Conservation (phyloP, 2,113 vertebrate species). For the Phyllostomus hastatus region DNA sequence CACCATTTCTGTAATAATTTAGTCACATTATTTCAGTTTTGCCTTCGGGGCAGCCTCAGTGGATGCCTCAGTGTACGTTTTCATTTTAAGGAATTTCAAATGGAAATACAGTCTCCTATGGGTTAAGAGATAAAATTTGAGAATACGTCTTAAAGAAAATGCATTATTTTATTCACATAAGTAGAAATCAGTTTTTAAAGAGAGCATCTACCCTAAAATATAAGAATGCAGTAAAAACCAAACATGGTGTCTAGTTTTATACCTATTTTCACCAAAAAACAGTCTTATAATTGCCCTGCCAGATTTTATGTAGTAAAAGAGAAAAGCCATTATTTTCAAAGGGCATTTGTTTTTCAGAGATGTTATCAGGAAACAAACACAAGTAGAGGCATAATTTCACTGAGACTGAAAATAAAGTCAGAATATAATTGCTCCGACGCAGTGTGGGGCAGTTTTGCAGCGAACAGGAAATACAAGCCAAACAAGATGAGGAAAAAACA, state of each 20-base stretch:
- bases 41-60: slow-evolving; percentile 18
- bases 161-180: slow-evolving; percentile 25
- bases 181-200: slow-evolving; percentile 36
- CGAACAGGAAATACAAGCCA: not conserved
- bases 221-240: not conserved
- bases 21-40: slow-evolving; percentile 25
- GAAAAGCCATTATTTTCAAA: slow-evolving; percentile 52
- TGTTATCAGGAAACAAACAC: slow-evolving; percentile 1
- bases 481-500: not conserved
- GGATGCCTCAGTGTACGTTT: slow-evolving; percentile 18
- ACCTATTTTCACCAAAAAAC: not conserved
- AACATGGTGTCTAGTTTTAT: not conserved
- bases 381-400: not conserved
- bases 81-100: slow-evolving; percentile 31
- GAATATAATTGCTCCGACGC: not conserved
- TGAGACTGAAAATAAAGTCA: not conserved
- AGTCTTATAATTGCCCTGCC: not conserved
- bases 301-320: slow-evolving; percentile 28
- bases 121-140: slow-evolving; percentile 16
- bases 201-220: not conserved
- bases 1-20: not conserved
- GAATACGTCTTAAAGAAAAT: slow-evolving; percentile 5
- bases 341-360: not conserved
- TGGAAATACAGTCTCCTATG: not conserved
- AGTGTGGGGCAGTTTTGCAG: not conserved